A percentile compares a stretch with the other conserved stretches of the same genome.
Evolutionary conservation across 2,888 invertebrate species (phyloP).

Genomic region (Lissocephala sabroskyi): DNA sequence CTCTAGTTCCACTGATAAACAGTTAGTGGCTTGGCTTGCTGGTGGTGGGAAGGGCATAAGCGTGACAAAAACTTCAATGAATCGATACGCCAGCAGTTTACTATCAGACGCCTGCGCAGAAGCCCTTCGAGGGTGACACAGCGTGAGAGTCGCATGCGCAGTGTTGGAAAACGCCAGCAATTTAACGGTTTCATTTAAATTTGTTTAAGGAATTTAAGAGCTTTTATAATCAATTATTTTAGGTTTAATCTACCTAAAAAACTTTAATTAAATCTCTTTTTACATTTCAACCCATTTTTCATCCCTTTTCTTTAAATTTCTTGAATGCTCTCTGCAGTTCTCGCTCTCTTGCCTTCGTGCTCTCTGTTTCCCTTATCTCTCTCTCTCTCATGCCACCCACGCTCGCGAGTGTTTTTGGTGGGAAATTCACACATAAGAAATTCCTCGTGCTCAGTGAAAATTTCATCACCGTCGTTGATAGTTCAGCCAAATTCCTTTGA

Average conservation of each 20-base stretch:
- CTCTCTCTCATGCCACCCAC: constrained; percentile 8
- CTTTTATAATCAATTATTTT: too few species aligned
- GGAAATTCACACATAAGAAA: constrained; percentile 52
- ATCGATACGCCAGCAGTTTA: constrained; percentile 46
- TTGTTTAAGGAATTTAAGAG: too few species aligned
- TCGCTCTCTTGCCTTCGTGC: constrained; percentile 4
- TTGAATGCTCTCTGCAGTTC: not conserved
- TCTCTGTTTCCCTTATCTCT: not conserved
- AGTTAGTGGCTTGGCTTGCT: constrained; percentile 16
- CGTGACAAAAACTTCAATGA: constrained; percentile 43
- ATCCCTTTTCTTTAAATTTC: too few species aligned
- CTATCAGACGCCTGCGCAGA: constrained; percentile 37
- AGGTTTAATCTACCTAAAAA: too few species aligned
- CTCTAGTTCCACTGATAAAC: not conserved
- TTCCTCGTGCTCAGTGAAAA: constrained; percentile 66
- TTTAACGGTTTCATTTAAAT: constrained; percentile 30
- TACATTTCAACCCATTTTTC: too few species aligned
- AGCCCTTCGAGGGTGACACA: constrained; percentile 6
- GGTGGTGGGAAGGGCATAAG: constrained; percentile 2
- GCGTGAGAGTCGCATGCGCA: not conserved
- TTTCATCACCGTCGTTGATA: constrained; percentile 70
- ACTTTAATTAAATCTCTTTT: too few species aligned
- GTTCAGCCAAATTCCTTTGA: constrained; percentile 50
- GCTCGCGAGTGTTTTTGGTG: constrained; percentile 45
- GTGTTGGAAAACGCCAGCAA: constrained; percentile 29